Percentiles rank a stretch among this genome's conserved stretches.
Evolutionary conservation across 2,888 invertebrate species (phyloP).

Genomic region (Pandemis heparana): DNA sequence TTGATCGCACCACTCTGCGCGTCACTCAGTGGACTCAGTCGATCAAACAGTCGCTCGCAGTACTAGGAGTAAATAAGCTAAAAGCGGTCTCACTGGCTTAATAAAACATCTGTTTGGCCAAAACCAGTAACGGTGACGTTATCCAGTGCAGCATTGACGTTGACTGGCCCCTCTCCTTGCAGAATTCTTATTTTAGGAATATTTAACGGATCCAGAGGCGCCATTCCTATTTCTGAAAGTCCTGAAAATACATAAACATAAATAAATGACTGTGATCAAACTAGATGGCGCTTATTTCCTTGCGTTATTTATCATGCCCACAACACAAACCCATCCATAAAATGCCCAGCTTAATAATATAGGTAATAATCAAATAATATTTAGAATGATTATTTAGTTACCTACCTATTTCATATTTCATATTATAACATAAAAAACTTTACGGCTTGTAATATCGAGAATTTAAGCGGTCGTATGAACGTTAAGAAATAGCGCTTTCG

Average conservation of each 20-base stretch:
- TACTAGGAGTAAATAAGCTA: conserved; percentile 65
- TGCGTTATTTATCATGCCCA: not conserved
- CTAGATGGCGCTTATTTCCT: conserved; percentile 9
- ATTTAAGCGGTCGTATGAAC: conserved; percentile 32
- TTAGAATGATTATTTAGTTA: too few species aligned
- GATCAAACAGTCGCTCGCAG: conserved; percentile 69
- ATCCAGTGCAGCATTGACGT: conserved; percentile 89
- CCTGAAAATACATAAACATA: conserved; percentile 61
- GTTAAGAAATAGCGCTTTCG: conserved; percentile 83
- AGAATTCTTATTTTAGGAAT: conserved; percentile 88
- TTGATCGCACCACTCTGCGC: conserved; percentile 15
- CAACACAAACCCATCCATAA: too few species aligned
- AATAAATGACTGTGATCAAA: not conserved
- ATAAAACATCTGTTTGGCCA: conserved; percentile 86
- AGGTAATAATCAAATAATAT: too few species aligned
- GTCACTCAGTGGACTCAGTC: conserved; percentile 62
- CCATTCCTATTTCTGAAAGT: conserved; percentile 85
- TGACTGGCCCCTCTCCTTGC: conserved; percentile 89
- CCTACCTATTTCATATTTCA: not conserved
- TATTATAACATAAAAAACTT: not conserved
- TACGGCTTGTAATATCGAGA: conserved; percentile 7
- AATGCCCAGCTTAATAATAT: too few species aligned
- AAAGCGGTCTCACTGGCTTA: conserved; percentile 84
- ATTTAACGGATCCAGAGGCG: conserved; percentile 88
- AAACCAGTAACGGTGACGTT: conserved; percentile 88